These are phyloP conservation scores for Arizona elegans DNA, from an alignment of 2,113 vertebrate species.

Conservation along the genomic window DNA sequence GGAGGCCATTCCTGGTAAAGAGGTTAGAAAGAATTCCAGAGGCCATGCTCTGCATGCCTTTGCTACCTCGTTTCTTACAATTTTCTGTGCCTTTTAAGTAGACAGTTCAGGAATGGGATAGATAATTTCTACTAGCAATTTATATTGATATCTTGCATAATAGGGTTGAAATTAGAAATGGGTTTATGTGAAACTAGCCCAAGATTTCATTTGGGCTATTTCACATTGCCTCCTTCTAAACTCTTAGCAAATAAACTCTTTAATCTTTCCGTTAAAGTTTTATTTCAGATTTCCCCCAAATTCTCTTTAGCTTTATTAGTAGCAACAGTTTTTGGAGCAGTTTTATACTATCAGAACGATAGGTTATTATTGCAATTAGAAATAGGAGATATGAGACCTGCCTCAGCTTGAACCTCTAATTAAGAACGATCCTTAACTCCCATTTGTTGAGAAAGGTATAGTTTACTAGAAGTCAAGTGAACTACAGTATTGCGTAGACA, in stretches of 20 bases:
- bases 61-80: not conserved
- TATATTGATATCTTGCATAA: not conserved
- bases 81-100: not conserved
- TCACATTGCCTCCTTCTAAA: not conserved
- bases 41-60: not conserved
- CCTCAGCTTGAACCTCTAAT: not conserved
- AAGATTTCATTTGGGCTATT: not conserved
- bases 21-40: not conserved
- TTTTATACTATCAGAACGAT: not conserved
- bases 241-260: not conserved
- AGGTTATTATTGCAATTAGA: not conserved
- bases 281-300: not conserved
- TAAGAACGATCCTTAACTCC: not conserved
- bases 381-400: not conserved
- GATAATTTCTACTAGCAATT: not conserved
- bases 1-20: not conserved
- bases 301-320: not conserved
- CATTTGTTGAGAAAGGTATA: not conserved
- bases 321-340: not conserved
- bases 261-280: not conserved
- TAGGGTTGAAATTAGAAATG: not conserved
- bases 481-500: not conserved
- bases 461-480: not conserved
- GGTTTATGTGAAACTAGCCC: not conserved
- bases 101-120: not conserved